Evolutionary conservation across 2,888 invertebrate genomes (phyloP), one percentile per base, ranked within the genome.

Genomic region (Scaeva pyrastri): DNA sequence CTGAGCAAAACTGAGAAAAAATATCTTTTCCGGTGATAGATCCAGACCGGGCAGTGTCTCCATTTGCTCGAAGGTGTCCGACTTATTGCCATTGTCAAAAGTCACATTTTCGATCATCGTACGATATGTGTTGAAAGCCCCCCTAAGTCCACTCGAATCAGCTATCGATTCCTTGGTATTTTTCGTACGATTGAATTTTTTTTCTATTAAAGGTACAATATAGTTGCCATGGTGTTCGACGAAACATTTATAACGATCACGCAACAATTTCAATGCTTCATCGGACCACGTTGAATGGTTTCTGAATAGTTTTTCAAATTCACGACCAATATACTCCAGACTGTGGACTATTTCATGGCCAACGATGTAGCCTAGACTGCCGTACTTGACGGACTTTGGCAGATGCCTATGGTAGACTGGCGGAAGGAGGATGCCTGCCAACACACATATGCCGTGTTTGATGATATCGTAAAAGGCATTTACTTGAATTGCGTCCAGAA

Each of bases 281-380:
- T 87, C 85, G 0, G 91, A 89, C 90, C 90, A 91, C 88, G 89
- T 2, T 10, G 3, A 0, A 84, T 55, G 7, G 90, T 90, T 2
- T 21, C 77, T 23, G 89, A 88, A 41, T 91, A 90, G 36, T 23
- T 90, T 2, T 39, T 31, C 6, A 90, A 88, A 1, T 45, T 26
- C 5, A 11, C 0, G 92, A 89, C 92, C 92, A 0, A 84, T 76
- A 4, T 89, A 88, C 72, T 92, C 92, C 21, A 91, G 90, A 1
- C 91, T 91, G 41, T 91, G 92, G 0, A 91, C 91, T 23, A 92
- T 87, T 84, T 92, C 91, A 55, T 91, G 91, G 0, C 92, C 91
- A 31, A 91, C 88, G 56, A 92, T 68, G 36, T 89, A 91, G 1
- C 92, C 91, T 4, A 91, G 83, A 2, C 90, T 90, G 10, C 91